Evolutionary conservation across 2,888 invertebrate species (phyloP), one percentile per base, ranked within the genome.

Genomic region (Spilosoma lubricipeda): DNA sequence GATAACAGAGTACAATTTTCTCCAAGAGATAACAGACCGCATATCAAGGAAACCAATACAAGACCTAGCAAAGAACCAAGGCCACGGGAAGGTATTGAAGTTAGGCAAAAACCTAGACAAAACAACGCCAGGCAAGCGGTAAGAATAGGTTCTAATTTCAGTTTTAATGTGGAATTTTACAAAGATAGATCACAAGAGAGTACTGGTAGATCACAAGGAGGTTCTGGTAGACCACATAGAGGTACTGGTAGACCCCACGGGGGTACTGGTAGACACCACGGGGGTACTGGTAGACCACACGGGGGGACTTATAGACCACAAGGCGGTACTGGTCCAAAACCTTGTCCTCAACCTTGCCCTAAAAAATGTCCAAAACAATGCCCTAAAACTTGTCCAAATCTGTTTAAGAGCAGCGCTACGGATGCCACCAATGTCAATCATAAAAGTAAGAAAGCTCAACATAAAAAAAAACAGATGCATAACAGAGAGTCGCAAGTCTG

Each of bases 81-180:
- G 48, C 73, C 42, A 68, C 70, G 63, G 23, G 27, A 63, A 63
- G 70, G 70, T 63, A n/a, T 70, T 63, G 70, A 70, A 42, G 59
- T 70, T 45, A 63, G 70, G 20, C 70, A 70, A 39, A 63, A 39
- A 45, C 63, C 70, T 71, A 67, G 74, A 67, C 48, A 70, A 73
- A 66, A 39, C 13, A 76, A 70, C 56, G 8, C 72, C 9, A 82
- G 76, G 74, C 82, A 87, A 74, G 86, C 82, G 18, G 87, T 89
- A 8, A 85, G 85, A n/a, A 78, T 89, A 67, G 85, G 87, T 45
- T 90, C 90, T 30, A 84, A 78, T 52, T 87, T 87, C 72, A 86
- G 85, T 68, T 87, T 90, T 71, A 80, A 87, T 70, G 72, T 90
- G 33, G 87, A 89, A 74, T 89, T 90, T 82, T 82, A 74, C 72